Conservation (phyloP, 2,113 vertebrate genomes). For the Alaudala cheleensis region DNA sequence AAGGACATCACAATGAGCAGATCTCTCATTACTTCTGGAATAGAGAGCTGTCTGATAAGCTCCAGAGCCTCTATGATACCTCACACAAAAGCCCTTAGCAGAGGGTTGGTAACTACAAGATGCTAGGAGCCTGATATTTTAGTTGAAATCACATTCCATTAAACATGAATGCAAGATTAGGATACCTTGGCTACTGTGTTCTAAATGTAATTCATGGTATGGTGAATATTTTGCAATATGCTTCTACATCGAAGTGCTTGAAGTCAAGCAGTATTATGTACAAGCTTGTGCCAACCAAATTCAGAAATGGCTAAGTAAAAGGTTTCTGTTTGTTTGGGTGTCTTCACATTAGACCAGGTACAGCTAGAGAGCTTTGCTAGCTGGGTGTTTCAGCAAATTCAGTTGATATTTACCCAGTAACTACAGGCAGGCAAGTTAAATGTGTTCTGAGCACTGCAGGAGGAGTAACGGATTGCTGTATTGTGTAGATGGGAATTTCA, state of each 20-base stretch:
- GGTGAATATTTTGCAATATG: neutral
- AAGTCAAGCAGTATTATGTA: neutral
- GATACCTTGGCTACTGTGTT: neutral
- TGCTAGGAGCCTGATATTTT: neutral
- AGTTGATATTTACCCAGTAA: neutral
- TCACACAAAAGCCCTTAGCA: neutral
- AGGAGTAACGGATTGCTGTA: neutral
- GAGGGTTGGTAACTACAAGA: neutral
- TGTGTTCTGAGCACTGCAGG: neutral
- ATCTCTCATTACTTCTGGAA: neutral
- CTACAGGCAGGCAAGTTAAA: neutral
- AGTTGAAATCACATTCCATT: neutral
- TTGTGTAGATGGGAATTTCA: neutral
- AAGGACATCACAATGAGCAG: neutral
- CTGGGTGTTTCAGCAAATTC: neutral
- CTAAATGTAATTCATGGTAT: neutral
- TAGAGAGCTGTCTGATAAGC: neutral
- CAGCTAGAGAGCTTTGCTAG: neutral
- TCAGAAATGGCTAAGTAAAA: neutral
- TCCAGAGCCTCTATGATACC: neutral
- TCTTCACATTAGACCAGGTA: neutral
- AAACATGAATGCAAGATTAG: neutral
- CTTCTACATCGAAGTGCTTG: neutral
- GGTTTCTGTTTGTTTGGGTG: neutral
- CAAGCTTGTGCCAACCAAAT: neutral